phyloP scores from a whole-genome alignment of 1,140 invertebrate genomes.

The Maniola jurtina region DNA sequence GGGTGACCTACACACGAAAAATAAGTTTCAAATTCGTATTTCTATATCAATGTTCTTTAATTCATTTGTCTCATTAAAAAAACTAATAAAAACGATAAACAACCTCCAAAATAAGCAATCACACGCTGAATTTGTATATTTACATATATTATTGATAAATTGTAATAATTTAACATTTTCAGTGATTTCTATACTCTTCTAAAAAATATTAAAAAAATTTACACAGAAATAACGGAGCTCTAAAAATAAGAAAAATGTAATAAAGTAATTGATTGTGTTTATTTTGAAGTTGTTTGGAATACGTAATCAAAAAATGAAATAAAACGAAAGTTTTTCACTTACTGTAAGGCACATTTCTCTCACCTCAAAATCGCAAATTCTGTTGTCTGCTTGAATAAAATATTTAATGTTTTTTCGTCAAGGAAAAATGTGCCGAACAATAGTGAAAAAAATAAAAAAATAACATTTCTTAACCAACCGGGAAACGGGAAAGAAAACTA shows the following conservation, averaged over 20 bases:
- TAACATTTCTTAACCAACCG: slow-evolving; percentile 26
- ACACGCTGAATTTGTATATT: too few species aligned
- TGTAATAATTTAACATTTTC: too few species aligned
- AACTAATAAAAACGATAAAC: too few species aligned
- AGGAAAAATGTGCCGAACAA: slow-evolving; percentile 85
- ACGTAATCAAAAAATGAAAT: background rate
- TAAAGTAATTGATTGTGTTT: background rate
- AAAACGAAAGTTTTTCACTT: slow-evolving; percentile 40
- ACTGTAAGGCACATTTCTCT: slow-evolving; percentile 55
- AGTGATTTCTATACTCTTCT: too few species aligned
- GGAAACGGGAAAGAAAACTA: slow-evolving; percentile 28
- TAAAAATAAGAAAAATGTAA: background rate
- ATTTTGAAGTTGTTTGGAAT: background rate
- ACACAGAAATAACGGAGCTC: too few species aligned
- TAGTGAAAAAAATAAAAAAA: slow-evolving; percentile 81
- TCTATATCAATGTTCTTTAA: too few species aligned
- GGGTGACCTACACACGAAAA: slow-evolving; percentile 86
- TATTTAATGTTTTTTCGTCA: slow-evolving; percentile 8
- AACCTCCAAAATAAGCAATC: too few species aligned
- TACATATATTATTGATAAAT: too few species aligned
- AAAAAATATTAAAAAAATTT: too few species aligned
- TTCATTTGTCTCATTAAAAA: too few species aligned
- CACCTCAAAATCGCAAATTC: slow-evolving; percentile 36
- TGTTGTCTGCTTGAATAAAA: slow-evolving; percentile 28
- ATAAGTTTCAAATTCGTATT: too few species aligned